These are phyloP conservation scores for Pristionchus japonicus DNA, from an alignment of 2,888 invertebrate species.

Conservation along the genomic window DNA sequence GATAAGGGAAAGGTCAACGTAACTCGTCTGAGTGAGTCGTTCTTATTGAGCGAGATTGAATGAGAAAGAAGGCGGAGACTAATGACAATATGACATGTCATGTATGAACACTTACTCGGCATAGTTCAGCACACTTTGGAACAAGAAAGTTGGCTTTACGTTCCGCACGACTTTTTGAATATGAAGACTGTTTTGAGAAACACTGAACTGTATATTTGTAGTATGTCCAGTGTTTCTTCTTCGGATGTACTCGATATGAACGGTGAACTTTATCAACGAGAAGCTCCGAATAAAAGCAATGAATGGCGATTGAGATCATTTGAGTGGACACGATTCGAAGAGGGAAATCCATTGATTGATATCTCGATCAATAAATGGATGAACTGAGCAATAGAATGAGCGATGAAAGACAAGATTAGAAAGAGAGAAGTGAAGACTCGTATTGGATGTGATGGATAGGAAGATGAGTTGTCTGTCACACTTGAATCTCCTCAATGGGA, in stretches of 20 bases:
- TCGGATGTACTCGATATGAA: too few species aligned
- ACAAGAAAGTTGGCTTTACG: too few species aligned
- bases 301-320: background rate
- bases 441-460: background rate
- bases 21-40: background rate
- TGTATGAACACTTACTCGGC: too few species aligned
- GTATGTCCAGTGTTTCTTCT: too few species aligned
- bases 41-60: background rate
- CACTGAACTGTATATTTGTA: too few species aligned
- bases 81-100: background rate
- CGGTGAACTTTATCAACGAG: background rate
- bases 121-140: too few species aligned
- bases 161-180: too few species aligned
- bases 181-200: too few species aligned
- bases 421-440: background rate
- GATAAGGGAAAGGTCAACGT: background rate
- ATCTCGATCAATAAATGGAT: background rate
- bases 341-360: background rate
- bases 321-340: background rate
- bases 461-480: background rate
- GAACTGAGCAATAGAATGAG: constrained; percentile 20
- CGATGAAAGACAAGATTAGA: background rate
- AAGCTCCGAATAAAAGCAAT: background rate
- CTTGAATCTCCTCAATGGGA: constrained; percentile 46
- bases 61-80: background rate